Percentiles rank a stretch among this genome's conserved stretches.
Evolutionary conservation across 2,113 vertebrate species (phyloP).

Genomic region (Noturus placidus): DNA sequence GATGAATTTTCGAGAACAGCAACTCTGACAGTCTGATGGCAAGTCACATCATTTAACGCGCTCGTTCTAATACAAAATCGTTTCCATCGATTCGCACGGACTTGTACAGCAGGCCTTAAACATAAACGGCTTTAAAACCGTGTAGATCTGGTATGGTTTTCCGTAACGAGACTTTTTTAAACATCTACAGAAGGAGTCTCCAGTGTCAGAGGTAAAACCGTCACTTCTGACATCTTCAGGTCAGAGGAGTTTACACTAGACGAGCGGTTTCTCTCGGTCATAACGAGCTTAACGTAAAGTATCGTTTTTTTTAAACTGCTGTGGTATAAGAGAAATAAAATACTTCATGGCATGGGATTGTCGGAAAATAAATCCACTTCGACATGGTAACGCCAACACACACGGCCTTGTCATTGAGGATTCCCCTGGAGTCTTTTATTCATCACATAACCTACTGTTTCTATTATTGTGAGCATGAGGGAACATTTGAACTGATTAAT

Average conservation of each 20-base stretch:
- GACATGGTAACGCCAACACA: rapidly evolving
- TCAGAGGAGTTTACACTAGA: neutral
- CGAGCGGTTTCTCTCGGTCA: neutral
- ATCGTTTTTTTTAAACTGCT: neutral
- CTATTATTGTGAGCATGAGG: neutral
- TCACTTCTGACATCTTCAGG: neutral
- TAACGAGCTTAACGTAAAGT: neutral
- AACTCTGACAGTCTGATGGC: neutral
- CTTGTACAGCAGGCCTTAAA: neutral
- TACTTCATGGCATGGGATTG: neutral
- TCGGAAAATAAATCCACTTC: neutral
- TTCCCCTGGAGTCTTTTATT: neutral
- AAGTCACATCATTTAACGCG: neutral
- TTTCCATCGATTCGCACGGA: neutral
- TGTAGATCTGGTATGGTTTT: neutral
- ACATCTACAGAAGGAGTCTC: neutral
- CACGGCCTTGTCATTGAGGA: neutral
- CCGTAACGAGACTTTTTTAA: neutral
- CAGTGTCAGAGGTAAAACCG: neutral
- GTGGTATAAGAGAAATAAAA: neutral
- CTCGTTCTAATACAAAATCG: neutral
- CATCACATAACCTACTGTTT: neutral
- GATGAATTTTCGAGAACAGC: neutral
- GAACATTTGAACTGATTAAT: neutral
- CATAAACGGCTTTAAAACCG: neutral